phyloP scores from a whole-genome alignment of 2,797 vertebrate species.

The Lutjanus campechanus region DNA sequence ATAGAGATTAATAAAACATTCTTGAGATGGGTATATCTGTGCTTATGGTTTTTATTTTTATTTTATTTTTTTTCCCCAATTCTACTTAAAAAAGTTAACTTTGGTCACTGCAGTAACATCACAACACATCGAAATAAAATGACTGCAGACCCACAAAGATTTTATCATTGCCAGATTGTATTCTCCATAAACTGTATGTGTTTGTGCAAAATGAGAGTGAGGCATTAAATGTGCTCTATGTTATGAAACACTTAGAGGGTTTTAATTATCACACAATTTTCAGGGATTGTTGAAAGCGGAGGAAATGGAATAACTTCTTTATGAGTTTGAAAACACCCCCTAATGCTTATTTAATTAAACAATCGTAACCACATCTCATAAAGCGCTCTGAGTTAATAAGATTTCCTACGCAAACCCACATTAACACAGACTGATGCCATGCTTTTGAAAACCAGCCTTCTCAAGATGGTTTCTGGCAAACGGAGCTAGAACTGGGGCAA shows the following conservation, averaged over 20 bases:
- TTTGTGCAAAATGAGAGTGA: constrained; percentile 46
- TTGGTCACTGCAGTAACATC: constrained; percentile 15
- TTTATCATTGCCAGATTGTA: constrained; percentile 19
- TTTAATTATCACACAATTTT: constrained; percentile 80
- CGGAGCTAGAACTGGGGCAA: constrained; percentile 15
- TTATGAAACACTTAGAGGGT: constrained; percentile 83
- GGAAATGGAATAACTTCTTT: constrained; percentile 78
- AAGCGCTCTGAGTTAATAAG: constrained; percentile 77
- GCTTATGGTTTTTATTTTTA: neutral
- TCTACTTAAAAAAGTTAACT: constrained; percentile 22
- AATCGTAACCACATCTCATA: constrained; percentile 78
- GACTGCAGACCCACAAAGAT: constrained; percentile 20
- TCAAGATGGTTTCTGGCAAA: constrained; percentile 42
- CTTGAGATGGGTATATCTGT: neutral
- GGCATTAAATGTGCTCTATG: constrained; percentile 52
- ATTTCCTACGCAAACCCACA: constrained; percentile 71
- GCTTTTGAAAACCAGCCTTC: constrained; percentile 47
- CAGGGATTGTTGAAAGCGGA: constrained; percentile 72
- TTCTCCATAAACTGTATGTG: constrained; percentile 32
- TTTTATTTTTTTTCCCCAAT: neutral
- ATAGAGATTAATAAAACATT: constrained; percentile 19
- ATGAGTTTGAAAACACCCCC: constrained; percentile 77
- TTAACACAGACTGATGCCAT: constrained; percentile 60
- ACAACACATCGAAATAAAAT: constrained; percentile 35
- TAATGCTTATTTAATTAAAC: constrained; percentile 83